These are phyloP conservation scores for Pseudorhiza aurosa DNA, from an alignment of 30 jellyfish, hydroid and myxozoan genomes.

Conservation along the genomic window DNA sequence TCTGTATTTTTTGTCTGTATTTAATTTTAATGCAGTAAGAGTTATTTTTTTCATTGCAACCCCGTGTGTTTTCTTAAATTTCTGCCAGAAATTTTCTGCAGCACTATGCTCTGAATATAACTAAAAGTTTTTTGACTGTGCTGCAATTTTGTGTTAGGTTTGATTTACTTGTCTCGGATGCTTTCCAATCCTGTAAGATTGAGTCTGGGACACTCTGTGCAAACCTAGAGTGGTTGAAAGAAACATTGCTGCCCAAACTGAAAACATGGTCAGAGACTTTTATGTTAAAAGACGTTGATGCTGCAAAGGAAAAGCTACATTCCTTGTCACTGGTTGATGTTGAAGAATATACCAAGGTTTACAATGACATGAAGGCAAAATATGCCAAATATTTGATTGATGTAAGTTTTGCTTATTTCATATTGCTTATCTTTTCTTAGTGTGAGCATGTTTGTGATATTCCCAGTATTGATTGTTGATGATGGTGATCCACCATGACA, in stretches of 20 bases:
- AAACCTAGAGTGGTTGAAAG: conserved; percentile 70
- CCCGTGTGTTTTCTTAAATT: too few species aligned
- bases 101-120: too few species aligned
- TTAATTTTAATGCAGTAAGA: too few species aligned
- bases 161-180: conserved; percentile 5
- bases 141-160: conserved; percentile 3
- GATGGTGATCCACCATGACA: too few species aligned
- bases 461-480: too few species aligned
- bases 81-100: too few species aligned
- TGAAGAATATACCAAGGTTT: conserved; percentile 72
- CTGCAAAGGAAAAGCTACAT: conserved; percentile 37
- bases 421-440: not conserved
- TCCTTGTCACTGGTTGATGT: conserved; percentile 76
- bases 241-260: conserved; percentile 59
- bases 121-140: not conserved
- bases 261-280: conserved; percentile 76
- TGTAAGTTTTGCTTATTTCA: conserved; percentile 47
- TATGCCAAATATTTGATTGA: conserved; percentile 82
- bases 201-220: conserved; percentile 75
- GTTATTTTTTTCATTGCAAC: too few species aligned
- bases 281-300: conserved; percentile 5
- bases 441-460: too few species aligned
- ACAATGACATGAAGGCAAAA: conserved; percentile 71
- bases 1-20: too few species aligned
- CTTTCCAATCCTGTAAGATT: conserved; percentile 19